phyloP scores from a whole-genome alignment of 2,797 vertebrate species.

The Phyllotis vaccarum region DNA sequence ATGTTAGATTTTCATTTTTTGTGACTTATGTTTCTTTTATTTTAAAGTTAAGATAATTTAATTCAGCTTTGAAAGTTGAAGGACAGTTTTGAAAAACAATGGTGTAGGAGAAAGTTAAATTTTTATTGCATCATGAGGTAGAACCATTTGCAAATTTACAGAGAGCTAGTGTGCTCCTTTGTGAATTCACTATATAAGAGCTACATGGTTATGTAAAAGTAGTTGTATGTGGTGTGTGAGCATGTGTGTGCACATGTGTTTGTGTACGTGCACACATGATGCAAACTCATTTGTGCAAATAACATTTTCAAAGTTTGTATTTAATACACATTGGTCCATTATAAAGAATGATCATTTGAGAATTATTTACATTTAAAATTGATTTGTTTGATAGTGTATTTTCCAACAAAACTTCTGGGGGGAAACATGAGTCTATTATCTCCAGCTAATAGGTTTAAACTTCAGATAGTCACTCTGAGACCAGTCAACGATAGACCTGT shows the following conservation, averaged over 20 bases:
- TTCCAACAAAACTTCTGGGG: background rate
- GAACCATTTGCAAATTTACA: background rate
- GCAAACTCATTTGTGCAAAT: background rate
- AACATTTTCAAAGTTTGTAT: background rate
- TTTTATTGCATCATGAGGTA: background rate
- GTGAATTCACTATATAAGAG: background rate
- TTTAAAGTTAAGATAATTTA: conserved; percentile 1
- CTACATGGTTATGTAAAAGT: background rate
- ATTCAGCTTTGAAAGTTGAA: background rate
- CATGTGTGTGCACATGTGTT: background rate
- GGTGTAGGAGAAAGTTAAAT: background rate
- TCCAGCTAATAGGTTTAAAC: background rate
- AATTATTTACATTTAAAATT: conserved; percentile 48
- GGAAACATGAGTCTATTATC: background rate
- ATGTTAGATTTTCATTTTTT: background rate
- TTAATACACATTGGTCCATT: background rate
- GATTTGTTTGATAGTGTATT: background rate
- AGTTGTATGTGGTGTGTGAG: background rate
- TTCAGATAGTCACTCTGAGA: background rate
- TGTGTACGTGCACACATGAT: background rate
- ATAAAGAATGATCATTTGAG: background rate
- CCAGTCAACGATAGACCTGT: conserved; percentile 37
- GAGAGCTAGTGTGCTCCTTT: background rate
- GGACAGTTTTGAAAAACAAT: background rate
- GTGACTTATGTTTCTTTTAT: background rate